Conservation (phyloP, 2,113 vertebrate genomes). For the Nyctereutes procyonoides region DNA sequence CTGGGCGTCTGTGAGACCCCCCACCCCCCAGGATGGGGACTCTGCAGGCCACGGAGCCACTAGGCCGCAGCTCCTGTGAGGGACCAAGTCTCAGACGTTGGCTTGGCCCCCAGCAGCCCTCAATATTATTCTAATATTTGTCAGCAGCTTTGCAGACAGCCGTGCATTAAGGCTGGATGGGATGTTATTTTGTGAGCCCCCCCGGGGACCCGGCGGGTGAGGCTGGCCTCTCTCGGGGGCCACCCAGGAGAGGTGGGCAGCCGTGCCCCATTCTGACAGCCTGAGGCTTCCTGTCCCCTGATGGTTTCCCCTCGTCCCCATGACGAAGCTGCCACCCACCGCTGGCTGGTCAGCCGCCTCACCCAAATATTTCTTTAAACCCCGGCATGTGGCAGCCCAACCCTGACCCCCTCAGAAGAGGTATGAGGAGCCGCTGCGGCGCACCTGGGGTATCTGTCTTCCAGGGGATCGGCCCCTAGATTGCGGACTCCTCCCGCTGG, state of each 20-base stretch:
- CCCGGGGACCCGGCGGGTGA: neutral
- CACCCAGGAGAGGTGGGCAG: neutral
- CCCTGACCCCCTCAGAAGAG: constrained; percentile 70
- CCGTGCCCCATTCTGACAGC: neutral
- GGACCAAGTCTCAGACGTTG: neutral
- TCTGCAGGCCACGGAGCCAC: too few relatives aligned
- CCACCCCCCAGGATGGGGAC: too few relatives aligned
- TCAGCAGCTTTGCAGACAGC: neutral
- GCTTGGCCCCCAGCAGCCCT: neutral
- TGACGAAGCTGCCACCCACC: constrained; percentile 38
- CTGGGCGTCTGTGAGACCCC: rapidly evolving
- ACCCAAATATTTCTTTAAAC: constrained; percentile 59
- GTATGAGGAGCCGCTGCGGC: constrained; percentile 19
- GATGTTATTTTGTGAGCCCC: rapidly evolving
- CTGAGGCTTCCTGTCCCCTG: constrained; percentile 53
- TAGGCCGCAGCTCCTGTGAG: neutral
- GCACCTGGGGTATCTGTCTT: neutral
- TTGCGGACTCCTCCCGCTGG: neutral
- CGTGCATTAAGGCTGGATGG: neutral
- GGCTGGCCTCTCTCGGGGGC: too few relatives aligned
- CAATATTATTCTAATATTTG: neutral
- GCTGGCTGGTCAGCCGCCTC: constrained; percentile 71
- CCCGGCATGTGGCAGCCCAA: constrained; percentile 67
- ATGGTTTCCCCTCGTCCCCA: constrained; percentile 72
- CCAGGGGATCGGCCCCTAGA: rapidly evolving